Evolutionary conservation across 2,888 invertebrate genomes (phyloP), one percentile per base, ranked within the genome.

Genomic region (Dolichomitus sp.): DNA sequence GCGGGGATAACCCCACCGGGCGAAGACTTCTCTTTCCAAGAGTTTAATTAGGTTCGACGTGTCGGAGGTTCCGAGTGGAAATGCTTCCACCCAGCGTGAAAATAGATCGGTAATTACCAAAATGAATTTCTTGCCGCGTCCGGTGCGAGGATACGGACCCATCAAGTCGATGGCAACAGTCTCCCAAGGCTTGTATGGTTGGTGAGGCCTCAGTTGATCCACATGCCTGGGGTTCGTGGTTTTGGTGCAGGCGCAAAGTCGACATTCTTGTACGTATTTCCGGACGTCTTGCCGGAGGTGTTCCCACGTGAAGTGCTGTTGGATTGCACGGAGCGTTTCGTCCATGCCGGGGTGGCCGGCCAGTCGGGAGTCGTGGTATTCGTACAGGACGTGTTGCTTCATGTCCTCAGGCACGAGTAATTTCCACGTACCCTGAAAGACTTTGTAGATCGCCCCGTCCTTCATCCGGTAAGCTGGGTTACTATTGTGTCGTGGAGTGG

Each of bases 61-160:
- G 2, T 69, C 68, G 1, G 68, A 69, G 0, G 23, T 19, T 5
- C 68, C 68, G 0, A 69, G 12, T 1, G 68, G 9, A 4, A 54
- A 17, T 1, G 68, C 68, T 6, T 69, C 52, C 2, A 69, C 68
- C 68, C 68, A 69, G 1, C 68, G 19, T 1, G 68, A 5, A 23
- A 69, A 69, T 5, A 69, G 52, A 14, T 69, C 68, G 5, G 68
- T 69, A 4, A 69, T 14, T 0, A 69, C 68, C 2, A 69, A 33
- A 19, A 69, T 69, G 23, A 37, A 69, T 2, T 12, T 30, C 37
- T 54, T 69, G 2, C 52, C 68, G 4, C 12, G 33, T 0, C 12
- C 14, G 2, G 27, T 57, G 1, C 54, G 7, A 0, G 69, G 69
- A 3, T 70, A 70, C 0, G 69, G 54, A 1, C 69, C 69, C 42